Base-by-base conservation (phyloP, 2,797 vertebrate genomes). In the Microctenopoma steveboyesi region DNA sequence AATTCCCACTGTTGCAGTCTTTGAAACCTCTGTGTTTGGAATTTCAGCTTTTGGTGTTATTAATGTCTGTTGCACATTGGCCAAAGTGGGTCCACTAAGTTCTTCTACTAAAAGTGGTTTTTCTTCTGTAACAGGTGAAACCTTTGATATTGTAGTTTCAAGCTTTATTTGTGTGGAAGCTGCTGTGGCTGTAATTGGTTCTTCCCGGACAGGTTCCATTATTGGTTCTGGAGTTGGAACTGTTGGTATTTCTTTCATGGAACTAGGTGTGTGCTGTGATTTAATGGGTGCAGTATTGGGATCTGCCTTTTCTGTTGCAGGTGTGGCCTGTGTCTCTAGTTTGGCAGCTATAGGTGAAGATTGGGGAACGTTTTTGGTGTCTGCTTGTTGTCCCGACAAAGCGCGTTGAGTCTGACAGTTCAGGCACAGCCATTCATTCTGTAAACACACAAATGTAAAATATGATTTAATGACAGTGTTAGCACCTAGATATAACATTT, bases 391-490 rank as follows among this genome's bases (percentile, higher is more conserved):
- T 89, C 95, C 97, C 67, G 91, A 91, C 69, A 99, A 85, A 40
- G 97, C 96, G 90, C 96, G 96, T 85, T 96, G 95, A 66, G 96
- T 99, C 88, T 99, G 98, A 86, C 98, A 99, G 83, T 94, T 98
- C 90, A 99, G 94, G 86, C 98, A 99, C 59, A 99, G 93, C 98
- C 98, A 99, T 92, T 99, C 97, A 82, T 95, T 95, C 98, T 99
- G 92, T 47, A 81, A 92, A 48, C 73, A 92, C 58, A 73, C 3
- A 88, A 56, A 78, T 9, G 72, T 8, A 78, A 64, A 6, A 78
- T 16, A 60, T 16, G 15, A 72, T 81, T 64, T 74, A n/a, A 7
- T 8, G 64, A 55, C 1, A 73, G 13, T 46, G 4, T 59, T 27
- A 22, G 22, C 22, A 12, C 1, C 1, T 58, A 43, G 1, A 60